phyloP scores from a whole-genome alignment of 1,140 invertebrate species.

The Eupeodes corollae region DNA sequence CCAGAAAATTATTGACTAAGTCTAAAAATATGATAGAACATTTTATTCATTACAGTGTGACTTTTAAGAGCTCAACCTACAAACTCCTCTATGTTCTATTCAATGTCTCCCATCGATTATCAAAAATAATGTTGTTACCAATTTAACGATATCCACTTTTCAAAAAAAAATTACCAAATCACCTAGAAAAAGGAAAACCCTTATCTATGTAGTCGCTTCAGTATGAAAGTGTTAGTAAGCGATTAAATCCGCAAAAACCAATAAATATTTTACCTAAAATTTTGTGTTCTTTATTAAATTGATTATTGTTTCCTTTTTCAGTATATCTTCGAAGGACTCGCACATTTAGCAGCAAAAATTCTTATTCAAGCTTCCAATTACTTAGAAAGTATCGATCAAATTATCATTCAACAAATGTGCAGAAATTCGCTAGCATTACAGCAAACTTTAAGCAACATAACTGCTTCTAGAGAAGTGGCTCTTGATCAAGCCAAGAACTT shows the following conservation, averaged over 20 bases:
- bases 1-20: too few species aligned
- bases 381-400: conserved; percentile 68
- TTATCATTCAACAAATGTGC: conserved; percentile 71
- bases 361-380: conserved; percentile 72
- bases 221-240: too few species aligned
- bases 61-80: too few species aligned
- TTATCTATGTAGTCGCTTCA: too few species aligned
- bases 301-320: conserved; percentile 35
- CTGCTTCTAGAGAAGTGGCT: conserved; percentile 68
- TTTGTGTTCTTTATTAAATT: conserved; percentile 3
- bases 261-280: neutral
- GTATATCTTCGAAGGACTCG: conserved; percentile 92
- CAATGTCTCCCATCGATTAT: too few species aligned
- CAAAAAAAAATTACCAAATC: too few species aligned
- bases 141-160: too few species aligned
- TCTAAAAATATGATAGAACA: too few species aligned
- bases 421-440: conserved; percentile 77
- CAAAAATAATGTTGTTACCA: too few species aligned
- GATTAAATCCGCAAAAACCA: conserved; percentile 2
- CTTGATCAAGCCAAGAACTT: conserved; percentile 82
- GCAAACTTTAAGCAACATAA: conserved; percentile 75
- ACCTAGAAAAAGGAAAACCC: too few species aligned
- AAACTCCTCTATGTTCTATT: too few species aligned
- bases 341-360: conserved; percentile 74
- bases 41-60: too few species aligned